Base-by-base conservation (phyloP, 2,797 vertebrate species). In the Luscinia megarhynchos region DNA sequence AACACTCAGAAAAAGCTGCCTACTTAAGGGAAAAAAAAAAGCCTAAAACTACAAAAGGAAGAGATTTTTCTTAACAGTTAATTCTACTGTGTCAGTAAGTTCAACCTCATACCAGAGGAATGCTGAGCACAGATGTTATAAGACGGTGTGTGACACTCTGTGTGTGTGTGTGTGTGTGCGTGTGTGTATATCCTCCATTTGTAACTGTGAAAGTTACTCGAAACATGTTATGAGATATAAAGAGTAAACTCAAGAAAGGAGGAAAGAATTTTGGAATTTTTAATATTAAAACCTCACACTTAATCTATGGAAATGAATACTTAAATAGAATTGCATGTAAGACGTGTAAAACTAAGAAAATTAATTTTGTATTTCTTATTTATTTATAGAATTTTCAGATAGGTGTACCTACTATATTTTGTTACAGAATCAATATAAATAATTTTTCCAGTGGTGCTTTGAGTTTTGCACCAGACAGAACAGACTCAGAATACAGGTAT, bases 21-120 rank as follows among this genome's bases (percentile, higher is more conserved):
- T 23, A 34, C 2, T 63, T 74, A 46, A 58, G 12, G 3, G 2
- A 20, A 26, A 76, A 36, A 36, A 58, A 29, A 40, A 63, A 12
- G 2, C 3, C 10, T 68, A 45, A 73, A 72, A 51, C 12, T 58
- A 30, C 11, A 46, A 68, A 72, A 67, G 20, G 11, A 89, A 59
- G 4, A 64, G 1, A 23, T 24, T 83, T 62, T 73, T 19, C 27
- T 48, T 53, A 29, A n/a, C 40, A 40, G 1, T 34, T 50, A 53
- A 48, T 27, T 51, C 64, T 43, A 16, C 21, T 32, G 4, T 26
- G 5, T 46, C 1, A 0, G 8, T 58, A 0, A 1, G 16, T 63
- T 75, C 2, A 5, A 41, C 14, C 12, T 30, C 17, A 48, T 70
- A 43, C 20, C n/a, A 87, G 36, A 73, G 7, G 29, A 59, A 45